These are phyloP conservation scores for Pseudobourletiella spinata DNA, from an alignment of 1,140 invertebrate species.

Conservation along the genomic window DNA sequence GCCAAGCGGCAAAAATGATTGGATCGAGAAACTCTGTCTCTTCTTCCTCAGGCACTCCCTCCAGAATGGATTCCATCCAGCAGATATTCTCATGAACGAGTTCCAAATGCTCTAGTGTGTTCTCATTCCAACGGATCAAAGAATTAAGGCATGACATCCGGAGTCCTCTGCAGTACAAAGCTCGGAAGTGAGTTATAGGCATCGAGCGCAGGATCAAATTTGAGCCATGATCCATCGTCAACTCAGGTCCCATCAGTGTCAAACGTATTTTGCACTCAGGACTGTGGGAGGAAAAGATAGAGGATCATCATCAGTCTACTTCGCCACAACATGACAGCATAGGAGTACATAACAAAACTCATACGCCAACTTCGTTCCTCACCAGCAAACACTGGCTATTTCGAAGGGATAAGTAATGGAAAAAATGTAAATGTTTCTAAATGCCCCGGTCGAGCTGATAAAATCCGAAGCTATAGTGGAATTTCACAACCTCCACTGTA, in stretches of 20 bases:
- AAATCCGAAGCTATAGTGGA: too few relatives aligned
- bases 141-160: slow-evolving; percentile 25
- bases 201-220: slow-evolving; percentile 20
- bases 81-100: slow-evolving; percentile 23
- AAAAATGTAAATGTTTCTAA: too few relatives aligned
- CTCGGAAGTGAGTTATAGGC: slow-evolving; percentile 24
- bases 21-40: slow-evolving; percentile 25
- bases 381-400: not conserved
- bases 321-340: too few relatives aligned
- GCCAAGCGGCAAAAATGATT: slow-evolving; percentile 26
- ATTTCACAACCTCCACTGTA: too few relatives aligned
- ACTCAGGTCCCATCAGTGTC: slow-evolving; percentile 13
- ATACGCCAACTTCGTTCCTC: not conserved
- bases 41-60: slow-evolving; percentile 1
- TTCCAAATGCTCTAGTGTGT: slow-evolving; percentile 25
- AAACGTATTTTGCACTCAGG: slow-evolving; percentile 19
- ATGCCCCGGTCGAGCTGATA: too few relatives aligned
- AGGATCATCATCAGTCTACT: not conserved
- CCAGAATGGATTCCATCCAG: slow-evolving; percentile 23
- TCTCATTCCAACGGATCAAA: slow-evolving; percentile 25
- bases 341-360: too few relatives aligned
- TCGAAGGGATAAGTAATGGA: too few relatives aligned
- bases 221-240: slow-evolving; percentile 12
- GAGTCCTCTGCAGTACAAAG: slow-evolving; percentile 21
- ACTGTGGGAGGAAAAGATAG: slow-evolving; percentile 11